These are phyloP conservation scores for Odontesthes bonariensis DNA, from an alignment of 2,113 vertebrate species.

Conservation along the genomic window DNA sequence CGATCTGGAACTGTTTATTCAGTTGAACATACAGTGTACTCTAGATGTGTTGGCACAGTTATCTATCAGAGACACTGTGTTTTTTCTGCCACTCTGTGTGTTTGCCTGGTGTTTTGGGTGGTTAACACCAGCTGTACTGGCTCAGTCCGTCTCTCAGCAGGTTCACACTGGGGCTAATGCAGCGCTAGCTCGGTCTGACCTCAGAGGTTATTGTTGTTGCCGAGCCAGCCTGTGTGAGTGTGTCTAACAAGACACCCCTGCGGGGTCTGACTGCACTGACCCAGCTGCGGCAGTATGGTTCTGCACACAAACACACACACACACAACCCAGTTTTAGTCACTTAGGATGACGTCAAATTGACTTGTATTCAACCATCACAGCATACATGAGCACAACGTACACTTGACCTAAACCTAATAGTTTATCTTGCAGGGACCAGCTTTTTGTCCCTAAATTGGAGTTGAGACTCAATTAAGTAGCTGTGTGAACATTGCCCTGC, in stretches of 20 bases:
- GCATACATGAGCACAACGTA: constrained; percentile 4
- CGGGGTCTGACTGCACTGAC: constrained; percentile 65
- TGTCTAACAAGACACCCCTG: constrained; percentile 74
- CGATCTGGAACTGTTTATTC: constrained; percentile 56
- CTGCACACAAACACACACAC: constrained; percentile 43
- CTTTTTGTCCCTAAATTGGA: background rate
- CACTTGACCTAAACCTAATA: background rate
- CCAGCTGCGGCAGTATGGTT: constrained; percentile 66
- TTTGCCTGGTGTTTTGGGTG: constrained; percentile 64
- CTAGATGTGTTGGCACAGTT: constrained; percentile 42
- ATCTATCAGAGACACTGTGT: constrained; percentile 44
- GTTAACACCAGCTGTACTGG: constrained; percentile 76
- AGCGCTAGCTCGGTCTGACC: constrained; percentile 68
- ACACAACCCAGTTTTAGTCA: constrained; percentile 37
- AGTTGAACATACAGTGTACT: constrained; percentile 45
- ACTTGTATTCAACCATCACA: background rate
- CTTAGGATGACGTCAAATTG: constrained; percentile 34
- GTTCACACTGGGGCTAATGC: constrained; percentile 75
- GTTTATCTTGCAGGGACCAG: constrained; percentile 9
- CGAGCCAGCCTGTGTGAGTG: constrained; percentile 47
- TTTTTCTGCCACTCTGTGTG: constrained; percentile 38
- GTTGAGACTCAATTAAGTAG: constrained; percentile 5
- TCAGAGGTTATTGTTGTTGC: constrained; percentile 75
- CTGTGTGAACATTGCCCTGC: constrained; percentile 32
- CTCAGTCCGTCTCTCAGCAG: constrained; percentile 74